A percentile compares a stretch with the other conserved stretches of the same genome.
Evolutionary conservation across 2,888 invertebrate species (phyloP).

Genomic region (Lasioglossum calceatum): DNA sequence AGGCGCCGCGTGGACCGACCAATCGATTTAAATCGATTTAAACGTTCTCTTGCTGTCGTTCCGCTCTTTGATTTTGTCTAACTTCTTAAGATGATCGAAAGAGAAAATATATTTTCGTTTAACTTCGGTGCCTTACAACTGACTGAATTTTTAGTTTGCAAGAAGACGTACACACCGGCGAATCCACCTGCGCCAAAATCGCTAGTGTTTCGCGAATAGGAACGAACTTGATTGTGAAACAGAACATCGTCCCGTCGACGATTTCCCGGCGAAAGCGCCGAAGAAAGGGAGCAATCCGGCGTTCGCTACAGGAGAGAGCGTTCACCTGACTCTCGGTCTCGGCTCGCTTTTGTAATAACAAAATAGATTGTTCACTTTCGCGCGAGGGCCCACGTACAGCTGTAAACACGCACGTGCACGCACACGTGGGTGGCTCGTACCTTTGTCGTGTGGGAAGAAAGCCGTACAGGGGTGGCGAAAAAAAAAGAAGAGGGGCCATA

Average conservation of each 20-base stretch:
- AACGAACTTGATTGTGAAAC: not conserved
- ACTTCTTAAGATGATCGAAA: too few species aligned
- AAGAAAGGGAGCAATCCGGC: conserved; percentile 24
- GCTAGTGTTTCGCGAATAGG: not conserved
- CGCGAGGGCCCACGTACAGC: conserved; percentile 27
- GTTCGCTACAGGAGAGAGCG: not conserved
- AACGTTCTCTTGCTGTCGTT: not conserved
- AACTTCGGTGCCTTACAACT: too few species aligned
- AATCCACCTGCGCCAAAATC: not conserved
- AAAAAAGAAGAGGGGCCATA: conserved; percentile 75
- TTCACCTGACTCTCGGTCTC: conserved; percentile 32
- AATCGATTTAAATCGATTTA: conserved; percentile 25
- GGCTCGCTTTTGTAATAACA: conserved; percentile 45
- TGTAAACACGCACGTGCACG: conserved; percentile 41
- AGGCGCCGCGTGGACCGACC: conserved; percentile 7
- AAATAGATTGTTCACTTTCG: conserved; percentile 56
- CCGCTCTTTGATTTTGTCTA: not conserved
- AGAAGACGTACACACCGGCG: not conserved
- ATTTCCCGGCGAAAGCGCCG: conserved; percentile 5
- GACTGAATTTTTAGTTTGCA: too few species aligned
- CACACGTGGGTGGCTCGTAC: conserved; percentile 56
- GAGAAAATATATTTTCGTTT: not conserved
- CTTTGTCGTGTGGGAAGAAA: conserved; percentile 68
- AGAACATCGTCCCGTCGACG: not conserved
- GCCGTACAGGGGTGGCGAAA: conserved; percentile 68